Evolutionary conservation across 2,888 invertebrate genomes (phyloP).

Genomic region (Aquatica leii): DNA sequence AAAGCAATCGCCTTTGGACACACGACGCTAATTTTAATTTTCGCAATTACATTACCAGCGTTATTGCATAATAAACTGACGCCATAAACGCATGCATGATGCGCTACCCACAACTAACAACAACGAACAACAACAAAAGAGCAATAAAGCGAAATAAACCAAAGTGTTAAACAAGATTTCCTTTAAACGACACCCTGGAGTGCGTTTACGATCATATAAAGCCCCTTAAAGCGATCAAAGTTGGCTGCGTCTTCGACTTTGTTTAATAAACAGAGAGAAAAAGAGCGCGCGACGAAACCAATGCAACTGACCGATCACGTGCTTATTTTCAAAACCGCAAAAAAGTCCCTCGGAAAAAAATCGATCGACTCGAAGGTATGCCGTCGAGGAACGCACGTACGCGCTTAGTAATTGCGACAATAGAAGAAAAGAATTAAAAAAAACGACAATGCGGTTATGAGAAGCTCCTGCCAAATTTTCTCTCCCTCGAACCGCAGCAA

Average conservation of each 20-base stretch:
- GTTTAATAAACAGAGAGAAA: slow-evolving; percentile 12
- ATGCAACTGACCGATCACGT: slow-evolving; percentile 29
- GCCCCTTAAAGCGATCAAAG: slow-evolving; percentile 40
- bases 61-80: not conserved
- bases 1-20: too few species aligned
- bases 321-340: slow-evolving; percentile 32
- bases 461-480: slow-evolving; percentile 26
- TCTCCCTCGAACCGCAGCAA: slow-evolving; percentile 33
- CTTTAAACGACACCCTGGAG: slow-evolving; percentile 33
- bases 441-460: too few species aligned
- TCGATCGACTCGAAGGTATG: slow-evolving; percentile 35
- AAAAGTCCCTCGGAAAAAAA: too few species aligned
- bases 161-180: slow-evolving; percentile 40
- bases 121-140: slow-evolving; percentile 2
- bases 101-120: too few species aligned
- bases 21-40: not conserved
- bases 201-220: slow-evolving; percentile 40
- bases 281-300: slow-evolving; percentile 3
- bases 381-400: slow-evolving; percentile 34
- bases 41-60: not conserved
- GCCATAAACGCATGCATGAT: too few species aligned
- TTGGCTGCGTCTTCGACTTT: slow-evolving; percentile 33
- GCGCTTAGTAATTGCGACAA: slow-evolving; percentile 40
- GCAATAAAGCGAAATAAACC: slow-evolving; percentile 37
- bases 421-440: too few species aligned